Percentiles rank a stretch among this genome's conserved stretches.
phyloP scores from a whole-genome alignment of 2,797 vertebrate genomes.

The Anableps anableps region DNA sequence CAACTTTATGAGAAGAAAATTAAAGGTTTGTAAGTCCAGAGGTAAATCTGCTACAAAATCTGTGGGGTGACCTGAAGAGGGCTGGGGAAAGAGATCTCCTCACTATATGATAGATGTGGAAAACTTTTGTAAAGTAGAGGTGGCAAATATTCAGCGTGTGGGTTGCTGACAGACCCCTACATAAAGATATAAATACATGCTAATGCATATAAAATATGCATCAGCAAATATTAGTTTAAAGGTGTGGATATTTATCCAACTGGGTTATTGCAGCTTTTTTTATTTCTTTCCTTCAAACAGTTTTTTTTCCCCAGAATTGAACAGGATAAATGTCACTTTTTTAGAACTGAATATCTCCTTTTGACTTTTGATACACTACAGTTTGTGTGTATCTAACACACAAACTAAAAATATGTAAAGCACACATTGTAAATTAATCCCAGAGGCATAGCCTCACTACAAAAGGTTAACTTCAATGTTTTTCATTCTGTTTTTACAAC shows the following conservation, averaged over 20 bases:
- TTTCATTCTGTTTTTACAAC: not conserved
- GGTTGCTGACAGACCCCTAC: not conserved
- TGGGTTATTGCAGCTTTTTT: not conserved
- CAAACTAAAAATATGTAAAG: no score
- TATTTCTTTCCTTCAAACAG: no score
- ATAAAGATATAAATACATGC: not conserved
- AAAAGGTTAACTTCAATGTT: not conserved
- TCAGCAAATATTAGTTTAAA: not conserved
- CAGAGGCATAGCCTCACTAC: not conserved
- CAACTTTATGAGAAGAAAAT: no score
- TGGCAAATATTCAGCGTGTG: not conserved
- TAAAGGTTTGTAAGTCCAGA: no score
- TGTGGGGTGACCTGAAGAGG: not conserved
- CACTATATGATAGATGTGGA: not conserved
- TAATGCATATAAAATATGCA: not conserved
- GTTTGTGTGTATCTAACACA: no score
- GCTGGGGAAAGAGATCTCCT: not conserved
- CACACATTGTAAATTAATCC: not conserved
- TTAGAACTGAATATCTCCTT: not conserved
- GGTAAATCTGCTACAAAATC: not conserved
- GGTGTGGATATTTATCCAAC: not conserved
- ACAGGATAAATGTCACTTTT: not conserved
- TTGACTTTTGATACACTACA: no score
- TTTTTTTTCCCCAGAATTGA: not conserved
- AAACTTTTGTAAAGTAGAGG: not conserved